Conservation (phyloP, 2,888 invertebrate species). For the Eumacrocentrus americanus region DNA sequence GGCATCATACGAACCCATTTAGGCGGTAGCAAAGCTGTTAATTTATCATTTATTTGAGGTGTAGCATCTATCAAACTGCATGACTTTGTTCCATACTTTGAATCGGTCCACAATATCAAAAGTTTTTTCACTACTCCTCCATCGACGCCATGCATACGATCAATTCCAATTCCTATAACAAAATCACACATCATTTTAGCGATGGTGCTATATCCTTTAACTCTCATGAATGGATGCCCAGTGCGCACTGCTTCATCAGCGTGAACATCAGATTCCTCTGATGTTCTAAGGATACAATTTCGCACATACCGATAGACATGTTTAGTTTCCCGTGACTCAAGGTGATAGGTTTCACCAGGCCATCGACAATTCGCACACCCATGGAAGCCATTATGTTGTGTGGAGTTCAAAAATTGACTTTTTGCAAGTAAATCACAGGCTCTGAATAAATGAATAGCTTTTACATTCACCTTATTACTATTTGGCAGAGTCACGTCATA, state of each 20-base stretch:
- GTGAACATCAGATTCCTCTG: too few relatives aligned
- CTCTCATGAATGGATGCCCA: background rate
- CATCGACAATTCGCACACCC: background rate
- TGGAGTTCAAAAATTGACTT: background rate
- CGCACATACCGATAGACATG: background rate
- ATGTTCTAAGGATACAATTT: too few relatives aligned
- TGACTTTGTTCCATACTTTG: background rate
- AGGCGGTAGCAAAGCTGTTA: background rate
- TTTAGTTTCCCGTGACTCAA: background rate
- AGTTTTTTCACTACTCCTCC: background rate
- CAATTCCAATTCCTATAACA: background rate
- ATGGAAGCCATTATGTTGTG: background rate
- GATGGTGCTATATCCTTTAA: background rate
- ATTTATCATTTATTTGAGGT: background rate
- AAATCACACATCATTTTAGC: background rate
- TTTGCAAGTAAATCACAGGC: background rate
- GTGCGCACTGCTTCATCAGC: background rate
- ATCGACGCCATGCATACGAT: background rate
- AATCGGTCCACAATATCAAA: background rate
- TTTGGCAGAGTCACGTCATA: background rate
- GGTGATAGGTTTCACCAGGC: background rate
- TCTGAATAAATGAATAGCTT: background rate
- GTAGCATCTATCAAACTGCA: background rate
- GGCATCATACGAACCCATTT: background rate
- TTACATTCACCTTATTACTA: background rate